Evolutionary conservation across 64 coral and sea anemone genomes (phyloP), one percentile per base, ranked within the genome.

Genomic region (Actinia equina): DNA sequence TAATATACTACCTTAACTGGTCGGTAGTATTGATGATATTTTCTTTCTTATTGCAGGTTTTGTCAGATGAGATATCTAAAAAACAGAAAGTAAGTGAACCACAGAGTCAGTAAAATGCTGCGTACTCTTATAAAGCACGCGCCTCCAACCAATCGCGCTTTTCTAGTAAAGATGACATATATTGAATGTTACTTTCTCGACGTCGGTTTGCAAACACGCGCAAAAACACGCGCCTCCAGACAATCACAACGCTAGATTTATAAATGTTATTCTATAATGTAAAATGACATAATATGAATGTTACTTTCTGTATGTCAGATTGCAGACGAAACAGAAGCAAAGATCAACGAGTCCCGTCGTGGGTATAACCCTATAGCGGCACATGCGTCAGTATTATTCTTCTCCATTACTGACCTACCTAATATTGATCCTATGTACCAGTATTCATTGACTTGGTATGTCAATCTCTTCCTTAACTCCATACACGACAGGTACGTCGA

Each of bases 381-480:
- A 22, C 97, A 99, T 67, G 97, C 97, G 0, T 99, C 97, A 45
- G 97, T 95, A 0, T 71, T 98, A 77, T 99, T 99, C 61, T 99
- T 99, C 88, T 99, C 97, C 25, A 99, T 99, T 52, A 99, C 97
- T 16, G 93, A 99, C 71, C 74, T 99, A 22, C 97, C 93, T 55
- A 99, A 99, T 71, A 99, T 99, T 89, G 97, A 99, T 76, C 97
- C 97, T 16, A 99, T 99, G 97, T 99, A 99, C 88, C 97, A 99
- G 88, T 99, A 88, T 16, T 99, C 97, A 7, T 88, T 99, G 26
- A 93, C 93, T n/a, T 99, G 97, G 97, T 99, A 93, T 79, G 93
- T 99, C 46, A 99, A 99, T 82, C 91, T 99, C 11, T 99, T 99
- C 88, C 91, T 99, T 43, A 99, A 99, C 64, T 99, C 97, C 53